Evolutionary conservation across 2,113 vertebrate genomes (phyloP).

Genomic region (Dunckerocampus dactyliophorus): DNA sequence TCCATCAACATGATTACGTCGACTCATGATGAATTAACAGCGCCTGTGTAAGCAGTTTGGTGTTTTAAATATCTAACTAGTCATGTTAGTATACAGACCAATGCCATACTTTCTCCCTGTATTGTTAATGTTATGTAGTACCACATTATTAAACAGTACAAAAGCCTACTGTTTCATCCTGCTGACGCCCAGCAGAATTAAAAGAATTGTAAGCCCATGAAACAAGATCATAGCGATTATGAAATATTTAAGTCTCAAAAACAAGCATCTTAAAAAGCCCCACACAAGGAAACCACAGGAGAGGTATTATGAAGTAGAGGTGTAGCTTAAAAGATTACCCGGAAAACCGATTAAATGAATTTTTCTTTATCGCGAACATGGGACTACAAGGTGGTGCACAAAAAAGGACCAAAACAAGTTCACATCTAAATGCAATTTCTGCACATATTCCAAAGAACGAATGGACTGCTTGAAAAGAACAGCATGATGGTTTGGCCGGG

Average conservation of each 20-base stretch:
- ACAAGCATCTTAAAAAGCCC: slow-evolving; percentile 49
- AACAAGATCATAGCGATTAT: slow-evolving; percentile 53
- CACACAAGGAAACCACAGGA: slow-evolving; percentile 41
- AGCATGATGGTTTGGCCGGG: slow-evolving; percentile 39
- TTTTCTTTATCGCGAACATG: slow-evolving; percentile 44
- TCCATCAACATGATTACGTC: no score
- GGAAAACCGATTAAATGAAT: slow-evolving; percentile 49
- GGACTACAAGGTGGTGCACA: slow-evolving; percentile 33
- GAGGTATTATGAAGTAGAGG: slow-evolving; percentile 54
- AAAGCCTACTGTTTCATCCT: slow-evolving; percentile 18
- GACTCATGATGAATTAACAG: no score
- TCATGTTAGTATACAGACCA: not conserved
- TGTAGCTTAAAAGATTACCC: slow-evolving; percentile 63
- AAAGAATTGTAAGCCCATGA: slow-evolving; percentile 17
- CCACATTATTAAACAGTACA: slow-evolving; percentile 13
- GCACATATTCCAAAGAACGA: slow-evolving; percentile 25
- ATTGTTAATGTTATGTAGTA: not conserved
- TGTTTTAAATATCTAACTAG: not conserved
- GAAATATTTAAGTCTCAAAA: slow-evolving; percentile 45
- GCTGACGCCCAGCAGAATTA: slow-evolving; percentile 12
- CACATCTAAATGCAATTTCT: slow-evolving; percentile 3
- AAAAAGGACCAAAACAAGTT: slow-evolving; percentile 35
- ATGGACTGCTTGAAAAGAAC: slow-evolving; percentile 5
- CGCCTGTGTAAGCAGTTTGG: no score
- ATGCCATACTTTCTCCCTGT: not conserved